These are phyloP conservation scores for Chunga burmeisteri DNA, from an alignment of 2,113 vertebrate genomes.

Conservation along the genomic window DNA sequence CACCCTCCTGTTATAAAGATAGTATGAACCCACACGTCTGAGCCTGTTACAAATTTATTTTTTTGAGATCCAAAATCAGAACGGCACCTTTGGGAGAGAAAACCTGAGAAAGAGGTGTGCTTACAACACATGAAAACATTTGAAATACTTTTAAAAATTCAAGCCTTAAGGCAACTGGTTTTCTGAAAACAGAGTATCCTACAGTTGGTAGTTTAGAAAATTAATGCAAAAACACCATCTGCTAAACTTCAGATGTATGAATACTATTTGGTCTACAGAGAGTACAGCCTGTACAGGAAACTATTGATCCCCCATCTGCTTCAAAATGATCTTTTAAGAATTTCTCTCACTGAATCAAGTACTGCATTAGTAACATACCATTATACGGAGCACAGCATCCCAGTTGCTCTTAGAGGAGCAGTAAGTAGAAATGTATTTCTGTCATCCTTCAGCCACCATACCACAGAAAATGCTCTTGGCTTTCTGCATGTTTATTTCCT, in stretches of 20 bases:
- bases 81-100: not conserved
- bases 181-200: slow-evolving; percentile 77
- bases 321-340: slow-evolving; percentile 34
- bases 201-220: slow-evolving; percentile 75
- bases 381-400: not conserved
- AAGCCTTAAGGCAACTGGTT: slow-evolving; percentile 70
- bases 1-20: not conserved
- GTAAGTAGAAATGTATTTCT: not conserved
- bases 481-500: slow-evolving; percentile 8
- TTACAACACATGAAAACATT: slow-evolving; percentile 55
- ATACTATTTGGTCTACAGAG: slow-evolving; percentile 67
- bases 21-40: accelerated
- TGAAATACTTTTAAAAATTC: slow-evolving; percentile 58
- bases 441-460: not conserved
- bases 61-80: not conserved
- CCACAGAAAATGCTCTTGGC: not conserved
- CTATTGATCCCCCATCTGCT: slow-evolving; percentile 68
- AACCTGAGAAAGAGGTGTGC: slow-evolving; percentile 55
- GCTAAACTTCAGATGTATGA: slow-evolving; percentile 72
- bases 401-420: not conserved
- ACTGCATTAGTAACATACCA: slow-evolving; percentile 38
- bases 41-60: not conserved
- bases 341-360: slow-evolving; percentile 53
- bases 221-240: slow-evolving; percentile 80
- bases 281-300: slow-evolving; percentile 52